Base-by-base conservation (phyloP, 2,113 vertebrate genomes). In the Connochaetes taurinus region DNA sequence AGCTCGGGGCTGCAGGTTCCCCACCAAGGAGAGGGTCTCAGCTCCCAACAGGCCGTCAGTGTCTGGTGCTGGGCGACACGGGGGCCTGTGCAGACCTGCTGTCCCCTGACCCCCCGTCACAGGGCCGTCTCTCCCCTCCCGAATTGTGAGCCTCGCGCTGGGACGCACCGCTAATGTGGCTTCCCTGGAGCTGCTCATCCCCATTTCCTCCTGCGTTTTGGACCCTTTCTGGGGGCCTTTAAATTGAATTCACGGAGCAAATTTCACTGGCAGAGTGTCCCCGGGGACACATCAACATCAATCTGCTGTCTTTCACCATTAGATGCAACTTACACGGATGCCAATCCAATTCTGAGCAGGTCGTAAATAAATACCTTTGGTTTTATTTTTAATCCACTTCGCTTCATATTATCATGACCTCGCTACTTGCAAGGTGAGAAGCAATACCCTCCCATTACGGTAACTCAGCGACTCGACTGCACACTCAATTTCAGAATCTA, bases 401-500 rank as follows among this genome's bases (percentile, higher is more conserved):
- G 94, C 97, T 98, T 88, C 94, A 97, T 97, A 84, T 98, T 98
- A 98, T 98, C 93, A 45, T 91, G 98, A 98, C 97, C 96, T 98
- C 97, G 89, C 98, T 86, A 86, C 97, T 71, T 50, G 94, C 74
- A 93, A 89, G 97, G 98, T 98, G 98, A 98, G 91, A 89, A 94
- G 97, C 97, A 98, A 94, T 93, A 94, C 98, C 96, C 97, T 95
- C 96, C 97, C 98, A 92, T 98, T 90, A 98, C 40, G 95, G 95
- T n/a, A 87, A 93, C 97, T 27, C 92, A 15, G 88, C 64, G 53
- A 95, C 92, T 74, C 60, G 36, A 8, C 67, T 95, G 74, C 93
- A 89, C 97, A 97, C 98, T 99, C 99, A 98, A 99, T 99, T 98
- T 99, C 97, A 93, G 98, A 98, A 97, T 97, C 98, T 99, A 99